Evolutionary conservation across 2,797 vertebrate species (phyloP).

Genomic region (Scarus forsteni): DNA sequence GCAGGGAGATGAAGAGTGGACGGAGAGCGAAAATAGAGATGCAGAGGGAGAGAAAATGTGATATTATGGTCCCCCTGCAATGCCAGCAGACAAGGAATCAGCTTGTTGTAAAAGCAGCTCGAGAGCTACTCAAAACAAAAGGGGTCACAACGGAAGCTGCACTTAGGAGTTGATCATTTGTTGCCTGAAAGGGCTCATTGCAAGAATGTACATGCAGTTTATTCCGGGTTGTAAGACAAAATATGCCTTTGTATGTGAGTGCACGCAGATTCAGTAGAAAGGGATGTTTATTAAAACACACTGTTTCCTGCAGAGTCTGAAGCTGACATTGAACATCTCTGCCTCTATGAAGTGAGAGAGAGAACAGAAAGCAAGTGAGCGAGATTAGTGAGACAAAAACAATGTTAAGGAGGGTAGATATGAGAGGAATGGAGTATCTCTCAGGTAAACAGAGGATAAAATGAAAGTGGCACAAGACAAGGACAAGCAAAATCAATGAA

Average conservation of each 20-base stretch:
- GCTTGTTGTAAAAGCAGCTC: constrained; percentile 54
- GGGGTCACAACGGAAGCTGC: constrained; percentile 43
- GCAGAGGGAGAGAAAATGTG: constrained; percentile 43
- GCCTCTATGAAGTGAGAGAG: constrained; percentile 19
- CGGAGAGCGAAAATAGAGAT: constrained; percentile 29
- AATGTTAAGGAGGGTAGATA: constrained; percentile 23
- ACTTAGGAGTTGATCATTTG: constrained; percentile 56
- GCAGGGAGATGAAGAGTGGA: constrained; percentile 61
- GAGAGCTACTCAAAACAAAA: constrained; percentile 65
- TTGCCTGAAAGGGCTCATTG: constrained; percentile 54
- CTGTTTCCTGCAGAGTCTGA: constrained; percentile 50
- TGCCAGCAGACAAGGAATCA: constrained; percentile 66
- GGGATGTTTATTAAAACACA: constrained; percentile 70
- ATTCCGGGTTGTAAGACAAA: constrained; percentile 13
- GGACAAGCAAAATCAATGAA: constrained; percentile 41
- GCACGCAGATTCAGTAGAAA: constrained; percentile 21
- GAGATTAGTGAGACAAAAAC: constrained; percentile 20
- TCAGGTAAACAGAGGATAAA: constrained; percentile 29
- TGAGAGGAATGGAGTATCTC: constrained; percentile 26
- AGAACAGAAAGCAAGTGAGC: constrained; percentile 5
- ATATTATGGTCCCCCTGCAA: constrained; percentile 59
- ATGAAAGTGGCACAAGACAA: constrained; percentile 17
- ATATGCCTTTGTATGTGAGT: constrained; percentile 25
- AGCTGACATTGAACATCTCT: constrained; percentile 60
- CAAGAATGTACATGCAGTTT: constrained; percentile 32